phyloP scores from a whole-genome alignment of 2,113 vertebrate species.

The Pipa parva region DNA sequence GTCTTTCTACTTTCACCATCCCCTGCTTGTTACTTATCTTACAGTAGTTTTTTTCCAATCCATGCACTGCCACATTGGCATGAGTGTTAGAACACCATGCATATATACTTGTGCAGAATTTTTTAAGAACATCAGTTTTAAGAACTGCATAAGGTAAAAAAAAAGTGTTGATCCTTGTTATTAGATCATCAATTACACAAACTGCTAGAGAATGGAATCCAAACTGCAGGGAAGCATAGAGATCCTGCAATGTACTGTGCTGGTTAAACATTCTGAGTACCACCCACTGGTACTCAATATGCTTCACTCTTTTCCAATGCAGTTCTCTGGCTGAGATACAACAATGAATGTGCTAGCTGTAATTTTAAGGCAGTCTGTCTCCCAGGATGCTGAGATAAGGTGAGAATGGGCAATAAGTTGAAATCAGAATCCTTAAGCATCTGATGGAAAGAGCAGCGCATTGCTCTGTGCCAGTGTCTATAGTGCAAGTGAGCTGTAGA shows the following conservation, averaged over 20 bases:
- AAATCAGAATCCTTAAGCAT: constrained; percentile 18
- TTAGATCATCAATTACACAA: not conserved
- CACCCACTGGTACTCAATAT: not conserved
- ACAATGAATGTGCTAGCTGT: constrained; percentile 30
- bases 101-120: not conserved
- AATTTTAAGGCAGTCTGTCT: constrained; percentile 47
- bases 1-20: too few species aligned
- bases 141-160: not conserved
- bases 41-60: too few species aligned
- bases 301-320: not conserved
- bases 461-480: constrained; percentile 35
- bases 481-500: constrained; percentile 14
- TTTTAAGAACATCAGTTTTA: not conserved
- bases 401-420: constrained; percentile 11
- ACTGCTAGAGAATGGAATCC: not conserved
- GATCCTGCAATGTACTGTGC: not conserved
- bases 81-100: not conserved
- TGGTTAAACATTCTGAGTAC: not conserved
- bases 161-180: not conserved
- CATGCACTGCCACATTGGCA: too few species aligned
- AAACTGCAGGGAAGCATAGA: not conserved
- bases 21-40: too few species aligned
- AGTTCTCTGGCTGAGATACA: not conserved
- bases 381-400: constrained; percentile 34
- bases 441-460: not conserved